These are phyloP conservation scores for Cepaea hortensis DNA, from an alignment of 2,888 invertebrate genomes.

Conservation along the genomic window DNA sequence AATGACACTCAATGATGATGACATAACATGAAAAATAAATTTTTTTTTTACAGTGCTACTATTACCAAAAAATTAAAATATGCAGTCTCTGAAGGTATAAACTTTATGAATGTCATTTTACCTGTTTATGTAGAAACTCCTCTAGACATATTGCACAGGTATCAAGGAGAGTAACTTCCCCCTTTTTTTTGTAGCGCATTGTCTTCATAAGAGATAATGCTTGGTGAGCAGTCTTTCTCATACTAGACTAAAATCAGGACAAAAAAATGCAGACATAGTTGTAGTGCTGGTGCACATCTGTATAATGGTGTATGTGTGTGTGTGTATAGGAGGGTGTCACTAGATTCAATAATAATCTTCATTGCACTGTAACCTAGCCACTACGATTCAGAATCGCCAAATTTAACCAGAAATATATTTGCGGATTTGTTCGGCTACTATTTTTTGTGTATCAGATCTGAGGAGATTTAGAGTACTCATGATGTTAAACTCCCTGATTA, in stretches of 20 bases:
- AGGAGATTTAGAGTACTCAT: no score
- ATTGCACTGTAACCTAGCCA: not conserved
- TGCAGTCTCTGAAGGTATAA: no score
- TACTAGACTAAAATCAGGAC: slow-evolving; percentile 57
- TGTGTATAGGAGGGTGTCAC: not conserved
- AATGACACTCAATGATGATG: no score
- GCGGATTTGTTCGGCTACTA: no score
- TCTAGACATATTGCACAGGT: slow-evolving; percentile 78
- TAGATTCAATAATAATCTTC: not conserved
- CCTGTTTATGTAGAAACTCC: slow-evolving; percentile 76
- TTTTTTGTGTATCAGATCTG: no score
- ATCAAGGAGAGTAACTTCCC: slow-evolving; percentile 62
- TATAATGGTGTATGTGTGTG: no score
- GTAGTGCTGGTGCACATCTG: not conserved
- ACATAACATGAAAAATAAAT: no score
- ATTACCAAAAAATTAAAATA: no score
- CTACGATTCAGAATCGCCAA: no score
- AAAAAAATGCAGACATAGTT: not conserved
- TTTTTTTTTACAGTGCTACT: no score
- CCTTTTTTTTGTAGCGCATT: slow-evolving; percentile 60
- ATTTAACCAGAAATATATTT: no score
- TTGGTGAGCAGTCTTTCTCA: slow-evolving; percentile 67
- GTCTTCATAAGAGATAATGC: slow-evolving; percentile 71
- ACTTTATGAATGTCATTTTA: slow-evolving; percentile 46
- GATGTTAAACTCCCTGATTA: no score